These are phyloP conservation scores for Sebastes diploproa DNA, from an alignment of 2,797 vertebrate species.

Conservation along the genomic window DNA sequence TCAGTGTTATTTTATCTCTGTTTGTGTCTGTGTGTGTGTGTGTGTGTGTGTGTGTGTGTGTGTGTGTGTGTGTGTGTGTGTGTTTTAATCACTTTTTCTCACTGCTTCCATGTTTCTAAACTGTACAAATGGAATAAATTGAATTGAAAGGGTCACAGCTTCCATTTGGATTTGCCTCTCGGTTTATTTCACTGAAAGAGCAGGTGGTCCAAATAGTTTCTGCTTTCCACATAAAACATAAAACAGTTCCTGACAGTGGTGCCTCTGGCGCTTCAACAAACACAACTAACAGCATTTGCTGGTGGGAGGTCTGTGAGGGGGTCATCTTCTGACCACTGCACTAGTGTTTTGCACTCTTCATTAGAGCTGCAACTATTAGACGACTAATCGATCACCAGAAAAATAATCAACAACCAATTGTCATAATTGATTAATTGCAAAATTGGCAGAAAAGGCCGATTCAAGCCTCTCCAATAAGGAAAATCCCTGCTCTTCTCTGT, in stretches of 20 bases:
- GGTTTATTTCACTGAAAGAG: constrained; percentile 1
- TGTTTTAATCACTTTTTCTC: constrained; percentile 22
- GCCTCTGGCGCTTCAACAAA: constrained; percentile 28
- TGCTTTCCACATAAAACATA: constrained; percentile 15
- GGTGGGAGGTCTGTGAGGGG: constrained; percentile 31
- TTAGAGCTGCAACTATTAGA: neutral
- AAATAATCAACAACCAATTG: neutral
- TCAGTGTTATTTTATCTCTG: constrained; percentile 12
- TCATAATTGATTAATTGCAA: neutral
- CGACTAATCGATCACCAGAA: neutral
- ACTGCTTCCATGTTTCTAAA: constrained; percentile 11
- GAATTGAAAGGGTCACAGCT: constrained; percentile 33
- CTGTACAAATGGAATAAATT: constrained; percentile 36
- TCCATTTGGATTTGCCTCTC: constrained; percentile 16
- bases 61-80: neutral
- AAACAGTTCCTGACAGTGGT: constrained; percentile 8
- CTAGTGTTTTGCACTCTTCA: neutral
- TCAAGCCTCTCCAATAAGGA: neutral
- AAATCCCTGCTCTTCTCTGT: neutral
- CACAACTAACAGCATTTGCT: neutral
- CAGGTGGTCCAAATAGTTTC: constrained; percentile 38
- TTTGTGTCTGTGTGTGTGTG: neutral
- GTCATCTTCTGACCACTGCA: constrained; percentile 9
- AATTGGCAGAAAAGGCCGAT: neutral
- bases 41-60: neutral